phyloP scores from a whole-genome alignment of 2,888 invertebrate genomes.

The Coenonympha arcania region DNA sequence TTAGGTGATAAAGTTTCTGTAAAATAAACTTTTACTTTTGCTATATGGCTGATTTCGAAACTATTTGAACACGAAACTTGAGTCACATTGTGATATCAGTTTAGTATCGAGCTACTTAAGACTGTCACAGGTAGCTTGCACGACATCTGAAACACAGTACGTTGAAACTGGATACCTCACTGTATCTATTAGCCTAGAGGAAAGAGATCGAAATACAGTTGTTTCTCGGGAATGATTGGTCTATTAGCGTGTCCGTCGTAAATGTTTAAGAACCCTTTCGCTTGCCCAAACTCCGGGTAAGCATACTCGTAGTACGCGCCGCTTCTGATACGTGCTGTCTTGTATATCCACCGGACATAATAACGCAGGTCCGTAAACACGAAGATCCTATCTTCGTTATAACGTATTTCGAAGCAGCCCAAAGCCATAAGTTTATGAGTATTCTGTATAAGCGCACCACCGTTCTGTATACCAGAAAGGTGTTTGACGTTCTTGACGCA shows the following conservation, averaged over 20 bases:
- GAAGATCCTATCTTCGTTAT: constrained; percentile 45
- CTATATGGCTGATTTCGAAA: no score
- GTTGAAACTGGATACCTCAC: no score
- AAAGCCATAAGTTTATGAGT: constrained; percentile 33
- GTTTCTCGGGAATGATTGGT: constrained; percentile 22
- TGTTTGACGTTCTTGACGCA: constrained; percentile 36
- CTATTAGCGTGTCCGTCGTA: constrained; percentile 19
- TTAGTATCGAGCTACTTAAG: no score
- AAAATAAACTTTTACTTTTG: no score
- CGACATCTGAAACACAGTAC: no score
- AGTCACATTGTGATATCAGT: no score
- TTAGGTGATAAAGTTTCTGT: no score
- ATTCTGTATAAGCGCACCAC: constrained; percentile 34
- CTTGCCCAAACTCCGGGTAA: constrained; percentile 42
- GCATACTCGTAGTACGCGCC: constrained; percentile 53
- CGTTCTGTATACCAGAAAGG: constrained; percentile 42
- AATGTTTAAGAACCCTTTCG: not conserved
- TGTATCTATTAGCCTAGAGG: constrained; percentile 27
- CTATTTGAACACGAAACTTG: no score
- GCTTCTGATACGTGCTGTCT: constrained; percentile 27
- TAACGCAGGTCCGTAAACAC: constrained; percentile 52
- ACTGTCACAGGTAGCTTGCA: no score
- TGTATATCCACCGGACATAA: constrained; percentile 34
- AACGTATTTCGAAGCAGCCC: constrained; percentile 51
- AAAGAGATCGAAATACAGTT: constrained; percentile 21